Conservation (phyloP, 2,888 invertebrate genomes). For the Meiosimyza decipiens region DNA sequence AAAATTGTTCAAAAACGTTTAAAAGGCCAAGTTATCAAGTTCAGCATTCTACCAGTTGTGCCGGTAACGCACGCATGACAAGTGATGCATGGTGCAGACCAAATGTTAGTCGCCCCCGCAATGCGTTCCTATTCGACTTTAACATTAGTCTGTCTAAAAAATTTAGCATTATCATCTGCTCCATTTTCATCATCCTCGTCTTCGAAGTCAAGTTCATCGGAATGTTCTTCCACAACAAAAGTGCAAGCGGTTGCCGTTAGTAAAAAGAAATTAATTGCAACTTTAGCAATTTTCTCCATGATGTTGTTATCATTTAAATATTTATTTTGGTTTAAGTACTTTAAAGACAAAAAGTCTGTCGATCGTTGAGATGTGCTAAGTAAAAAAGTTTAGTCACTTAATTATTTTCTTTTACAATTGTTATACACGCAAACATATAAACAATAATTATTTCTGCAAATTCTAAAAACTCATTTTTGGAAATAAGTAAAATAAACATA, state of each 20-base stretch:
- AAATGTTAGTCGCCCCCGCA: background rate
- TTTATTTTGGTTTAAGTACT: constrained; percentile 42
- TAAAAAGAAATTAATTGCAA: constrained; percentile 27
- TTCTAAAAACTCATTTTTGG: no score
- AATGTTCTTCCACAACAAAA: background rate
- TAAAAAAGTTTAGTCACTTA: no score
- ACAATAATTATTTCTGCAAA: no score
- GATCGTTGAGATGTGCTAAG: no score
- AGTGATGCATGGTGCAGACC: constrained; percentile 27
- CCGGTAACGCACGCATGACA: constrained; percentile 47
- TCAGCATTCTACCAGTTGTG: constrained; percentile 71
- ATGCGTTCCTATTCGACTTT: constrained; percentile 12
- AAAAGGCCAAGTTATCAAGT: constrained; percentile 73
- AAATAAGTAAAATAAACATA: no score
- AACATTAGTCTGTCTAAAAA: constrained; percentile 3
- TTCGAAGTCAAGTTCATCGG: constrained; percentile 4
- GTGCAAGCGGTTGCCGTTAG: constrained; percentile 3
- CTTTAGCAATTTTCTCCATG: constrained; percentile 37
- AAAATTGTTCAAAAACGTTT: constrained; percentile 74
- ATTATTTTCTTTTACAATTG: no score
- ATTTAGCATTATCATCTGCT: constrained; percentile 1
- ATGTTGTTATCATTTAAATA: constrained; percentile 41
- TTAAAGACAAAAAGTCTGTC: constrained; percentile 11
- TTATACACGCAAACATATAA: no score
- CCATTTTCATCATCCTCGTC: constrained; percentile 24